Percentiles rank a stretch among this genome's conserved stretches.
Conservation (phyloP, 2,888 invertebrate genomes). For the Athripsodes cinereus region DNA sequence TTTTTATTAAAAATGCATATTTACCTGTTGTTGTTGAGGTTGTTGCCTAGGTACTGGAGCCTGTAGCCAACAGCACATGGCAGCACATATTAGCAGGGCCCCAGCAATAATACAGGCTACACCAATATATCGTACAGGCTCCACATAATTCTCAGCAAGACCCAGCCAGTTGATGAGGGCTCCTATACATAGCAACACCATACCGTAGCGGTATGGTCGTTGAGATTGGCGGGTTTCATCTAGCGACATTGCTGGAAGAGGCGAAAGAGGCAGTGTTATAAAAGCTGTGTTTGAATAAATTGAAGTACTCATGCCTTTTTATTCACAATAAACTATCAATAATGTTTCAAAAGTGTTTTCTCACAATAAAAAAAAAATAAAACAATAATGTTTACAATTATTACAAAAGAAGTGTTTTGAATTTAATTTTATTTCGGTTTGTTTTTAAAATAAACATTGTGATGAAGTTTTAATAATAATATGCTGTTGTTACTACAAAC, state of each 20-base stretch:
- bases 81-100: constrained; percentile 64
- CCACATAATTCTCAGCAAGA: constrained; percentile 64
- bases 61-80: constrained; percentile 70
- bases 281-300: no score
- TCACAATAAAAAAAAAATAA: no score
- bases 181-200: constrained; percentile 60
- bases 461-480: no score
- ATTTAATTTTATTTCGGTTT: no score
- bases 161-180: constrained; percentile 71
- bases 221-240: constrained; percentile 62
- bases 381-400: no score
- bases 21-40: constrained; percentile 39
- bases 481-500: no score
- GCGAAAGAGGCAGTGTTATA: neutral
- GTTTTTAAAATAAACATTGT: no score
- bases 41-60: constrained; percentile 35
- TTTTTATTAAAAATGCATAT: no score
- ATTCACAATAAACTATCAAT: no score
- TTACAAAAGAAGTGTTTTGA: no score
- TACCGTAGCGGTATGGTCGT: constrained; percentile 66
- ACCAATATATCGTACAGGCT: constrained; percentile 66
- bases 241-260: constrained; percentile 53
- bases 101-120: constrained; percentile 70
- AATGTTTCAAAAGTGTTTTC: no score
- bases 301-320: no score